Conservation (phyloP, 2,113 vertebrate genomes). For the Peromyscus maniculatus region DNA sequence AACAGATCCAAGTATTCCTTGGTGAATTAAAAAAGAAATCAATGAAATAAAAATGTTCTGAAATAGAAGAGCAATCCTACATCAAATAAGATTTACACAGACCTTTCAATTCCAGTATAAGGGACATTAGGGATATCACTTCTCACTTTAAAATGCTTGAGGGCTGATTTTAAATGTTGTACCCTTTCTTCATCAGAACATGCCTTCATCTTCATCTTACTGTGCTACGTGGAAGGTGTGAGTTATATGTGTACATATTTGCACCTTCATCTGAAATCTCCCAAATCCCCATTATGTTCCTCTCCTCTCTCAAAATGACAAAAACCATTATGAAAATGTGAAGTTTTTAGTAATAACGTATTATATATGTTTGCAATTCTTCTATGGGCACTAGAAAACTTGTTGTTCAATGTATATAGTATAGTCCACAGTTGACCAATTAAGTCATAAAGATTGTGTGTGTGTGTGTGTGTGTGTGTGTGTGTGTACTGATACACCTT, state of each 20-base stretch:
- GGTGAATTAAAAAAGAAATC: background rate
- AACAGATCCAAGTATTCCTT: background rate
- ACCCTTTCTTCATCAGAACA: background rate
- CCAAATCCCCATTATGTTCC: background rate
- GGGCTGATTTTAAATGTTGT: background rate
- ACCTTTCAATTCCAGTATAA: background rate
- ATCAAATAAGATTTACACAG: slow-evolving; percentile 4
- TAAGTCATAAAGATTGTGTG: background rate
- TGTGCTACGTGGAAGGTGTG: background rate
- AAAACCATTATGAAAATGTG: slow-evolving; percentile 37
- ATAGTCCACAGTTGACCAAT: background rate
- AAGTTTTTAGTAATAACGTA: background rate
- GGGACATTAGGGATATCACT: background rate
- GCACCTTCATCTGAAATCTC: background rate
- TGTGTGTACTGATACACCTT: background rate
- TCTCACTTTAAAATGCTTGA: background rate
- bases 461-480: background rate
- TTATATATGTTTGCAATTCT: background rate
- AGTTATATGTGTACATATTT: background rate
- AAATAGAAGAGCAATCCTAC: background rate
- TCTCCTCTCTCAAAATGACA: slow-evolving; percentile 21
- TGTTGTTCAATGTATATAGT: background rate
- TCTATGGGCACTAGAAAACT: background rate
- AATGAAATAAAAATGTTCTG: background rate
- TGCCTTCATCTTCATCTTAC: background rate